Evolutionary conservation across 2,888 invertebrate genomes (phyloP).

Genomic region (Hydraecia micacea): DNA sequence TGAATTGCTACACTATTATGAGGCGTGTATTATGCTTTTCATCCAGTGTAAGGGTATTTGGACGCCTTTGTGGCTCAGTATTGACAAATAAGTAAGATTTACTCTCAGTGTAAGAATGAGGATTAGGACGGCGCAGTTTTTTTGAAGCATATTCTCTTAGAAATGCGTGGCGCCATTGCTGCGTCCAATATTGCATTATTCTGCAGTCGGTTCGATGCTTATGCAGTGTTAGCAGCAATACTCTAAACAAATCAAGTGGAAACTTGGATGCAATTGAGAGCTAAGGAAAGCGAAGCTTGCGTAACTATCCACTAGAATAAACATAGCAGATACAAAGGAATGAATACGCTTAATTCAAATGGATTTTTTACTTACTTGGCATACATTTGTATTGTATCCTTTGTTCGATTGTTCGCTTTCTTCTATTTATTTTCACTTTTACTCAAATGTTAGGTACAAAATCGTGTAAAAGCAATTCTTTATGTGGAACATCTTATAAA

Average conservation of each 20-base stretch:
- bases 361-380: conserved; percentile 59
- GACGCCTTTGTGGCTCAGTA: conserved; percentile 89
- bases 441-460: conserved; percentile 50
- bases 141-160: conserved; percentile 77
- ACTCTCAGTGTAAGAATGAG: conserved; percentile 86
- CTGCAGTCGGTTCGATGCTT: conserved; percentile 73
- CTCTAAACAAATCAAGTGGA: conserved; percentile 86
- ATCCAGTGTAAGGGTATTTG: conserved; percentile 88
- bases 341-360: conserved; percentile 73
- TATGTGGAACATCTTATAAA: conserved; percentile 74
- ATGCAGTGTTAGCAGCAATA: conserved; percentile 78
- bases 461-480: conserved; percentile 62
- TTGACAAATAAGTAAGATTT: conserved; percentile 90
- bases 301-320: conserved; percentile 79
- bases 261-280: conserved; percentile 77
- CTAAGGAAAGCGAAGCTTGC: conserved; percentile 80
- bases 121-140: conserved; percentile 83
- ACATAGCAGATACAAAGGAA: conserved; percentile 74
- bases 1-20: conserved; percentile 88
- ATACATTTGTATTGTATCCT: conserved; percentile 59
- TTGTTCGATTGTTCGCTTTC: conserved; percentile 64
- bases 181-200: conserved; percentile 85
- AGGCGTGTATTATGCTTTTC: conserved; percentile 89
- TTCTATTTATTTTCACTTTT: conserved; percentile 68
- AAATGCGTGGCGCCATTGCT: conserved; percentile 83